Conservation (phyloP, 2,888 invertebrate species). For the Orchesellides sinensis region DNA sequence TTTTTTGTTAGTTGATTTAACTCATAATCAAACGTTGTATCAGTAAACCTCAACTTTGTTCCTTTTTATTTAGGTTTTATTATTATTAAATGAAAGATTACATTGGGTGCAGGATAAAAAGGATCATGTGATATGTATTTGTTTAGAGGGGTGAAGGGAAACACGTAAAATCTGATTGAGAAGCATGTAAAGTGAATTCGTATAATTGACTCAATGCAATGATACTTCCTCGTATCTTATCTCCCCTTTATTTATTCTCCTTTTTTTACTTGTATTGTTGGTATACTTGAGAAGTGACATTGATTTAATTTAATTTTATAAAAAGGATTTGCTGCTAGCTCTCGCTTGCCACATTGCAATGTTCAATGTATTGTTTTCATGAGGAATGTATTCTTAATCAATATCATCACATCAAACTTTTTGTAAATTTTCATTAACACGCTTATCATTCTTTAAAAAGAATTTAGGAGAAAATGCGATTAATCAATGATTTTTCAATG, state of each 20-base stretch:
- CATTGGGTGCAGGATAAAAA: background rate
- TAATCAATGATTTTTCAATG: background rate
- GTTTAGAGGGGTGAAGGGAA: constrained; percentile 44
- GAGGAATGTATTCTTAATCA: background rate
- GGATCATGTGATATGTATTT: too few species aligned
- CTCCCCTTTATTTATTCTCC: constrained; percentile 1
- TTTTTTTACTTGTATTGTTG: background rate
- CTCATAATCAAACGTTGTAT: constrained; percentile 4
- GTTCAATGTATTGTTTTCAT: background rate
- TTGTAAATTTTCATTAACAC: too few species aligned
- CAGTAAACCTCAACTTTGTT: background rate
- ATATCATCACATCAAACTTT: background rate
- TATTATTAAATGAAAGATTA: too few species aligned
- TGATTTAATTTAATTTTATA: constrained; percentile 40
- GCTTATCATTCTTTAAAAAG: too few species aligned
- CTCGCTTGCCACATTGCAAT: constrained; percentile 42
- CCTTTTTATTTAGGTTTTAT: too few species aligned
- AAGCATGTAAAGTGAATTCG: constrained; percentile 35
- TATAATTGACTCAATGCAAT: constrained; percentile 32
- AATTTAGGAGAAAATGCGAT: background rate
- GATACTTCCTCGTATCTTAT: constrained; percentile 7
- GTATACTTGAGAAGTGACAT: constrained; percentile 40
- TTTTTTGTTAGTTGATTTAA: background rate
- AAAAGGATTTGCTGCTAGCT: background rate
- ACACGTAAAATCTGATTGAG: constrained; percentile 48